Evolutionary conservation across 2,113 vertebrate genomes (phyloP), one percentile per base, ranked within the genome.

Genomic region (Calyptomena viridis): DNA sequence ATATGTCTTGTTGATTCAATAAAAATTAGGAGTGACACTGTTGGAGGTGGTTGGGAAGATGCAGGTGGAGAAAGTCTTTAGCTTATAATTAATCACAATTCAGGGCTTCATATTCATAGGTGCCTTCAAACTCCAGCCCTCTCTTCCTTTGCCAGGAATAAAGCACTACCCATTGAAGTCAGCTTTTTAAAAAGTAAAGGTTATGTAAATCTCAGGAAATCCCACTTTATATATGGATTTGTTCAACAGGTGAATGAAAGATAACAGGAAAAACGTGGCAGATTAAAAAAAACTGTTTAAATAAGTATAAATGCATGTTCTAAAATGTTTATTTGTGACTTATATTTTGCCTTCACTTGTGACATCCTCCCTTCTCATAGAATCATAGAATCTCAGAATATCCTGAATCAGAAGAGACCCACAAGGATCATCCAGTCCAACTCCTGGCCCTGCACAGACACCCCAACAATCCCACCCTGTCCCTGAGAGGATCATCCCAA

Each of bases 141-240:
- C 20, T 64, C 49, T n/a, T 30, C 68, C 66, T 78, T 75, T 11
- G 12, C 66, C 39, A 14, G 56, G 25, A 71, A 68, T 84, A 67
- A 92, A 84, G 15, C n/a, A 9, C 55, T 64, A 46, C 11, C 39
- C 46, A 35, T 14, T 22, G 59, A 85, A 91, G 8, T 1, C 10
- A 42, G 69, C n/a, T 66, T 79, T 62, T 47, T 37, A 39, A 67
- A 93, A 76, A 80, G 35, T 71, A 92, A 90, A 93, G 71, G 66
- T 91, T 76, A 68, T 42, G 71, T 95, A 96, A 89, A 94, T 79
- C 91, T 91, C 42, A 73, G 63, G 71, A 94, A 93, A 95, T 96
- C 75, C 80, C 50, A 58, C 71, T 94, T 91, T 55, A 88, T 84
- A 91, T 76, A 84, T 87, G 78, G 59, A 85, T 94, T 95, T 83